Base-by-base conservation (phyloP, 2,113 vertebrate species). In the Melanotaenia duboulayi region DNA sequence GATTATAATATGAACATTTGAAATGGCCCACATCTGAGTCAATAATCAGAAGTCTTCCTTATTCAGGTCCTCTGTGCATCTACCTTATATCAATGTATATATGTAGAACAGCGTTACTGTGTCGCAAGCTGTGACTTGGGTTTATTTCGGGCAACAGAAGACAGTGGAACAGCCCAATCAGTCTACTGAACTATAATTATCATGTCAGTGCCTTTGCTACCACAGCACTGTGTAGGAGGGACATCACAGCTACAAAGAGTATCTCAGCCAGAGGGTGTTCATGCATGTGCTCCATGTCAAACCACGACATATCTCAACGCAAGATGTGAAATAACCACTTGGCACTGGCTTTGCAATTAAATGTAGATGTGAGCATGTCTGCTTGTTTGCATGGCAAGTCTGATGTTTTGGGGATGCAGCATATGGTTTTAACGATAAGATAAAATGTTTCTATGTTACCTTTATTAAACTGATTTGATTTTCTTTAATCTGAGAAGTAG, bases 171-270 rank as follows among this genome's bases (percentile, higher is more conserved):
- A 91, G 82, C 75, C 76, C 71, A 78, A 78, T 88, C 82, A 87
- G 70, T 79, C 79, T 74, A 65, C 56, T 82, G 64, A 70, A 86
- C 85, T 84, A 76, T 88, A 90, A 91, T 91, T 89, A 91, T 83
- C 86, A 60, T 74, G 85, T 90, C 88, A 89, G 81, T 64, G 74
- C 65, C 78, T 89, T 66, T 76, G 81, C 71, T 75, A 65, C 71
- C 67, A 76, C 82, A 55, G 76, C 32, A 62, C 68, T 55, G 87
- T 83, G 89, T 86, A 76, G 89, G 85, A 88, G 83, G 80, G 76
- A 81, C 28, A 63, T 70, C 77, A 74, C 76, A 65, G 74, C 68
- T 57, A 72, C 73, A 83, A 55, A 78, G 61, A 80, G 37, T 20
- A 51, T 51, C 66, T 69, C 65, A 78, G 62, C 79, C 61, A 19